These are phyloP conservation scores for Holothuria glaberrima DNA, from an alignment of 35 echinoderm and acorn worm genomes.

Conservation along the genomic window DNA sequence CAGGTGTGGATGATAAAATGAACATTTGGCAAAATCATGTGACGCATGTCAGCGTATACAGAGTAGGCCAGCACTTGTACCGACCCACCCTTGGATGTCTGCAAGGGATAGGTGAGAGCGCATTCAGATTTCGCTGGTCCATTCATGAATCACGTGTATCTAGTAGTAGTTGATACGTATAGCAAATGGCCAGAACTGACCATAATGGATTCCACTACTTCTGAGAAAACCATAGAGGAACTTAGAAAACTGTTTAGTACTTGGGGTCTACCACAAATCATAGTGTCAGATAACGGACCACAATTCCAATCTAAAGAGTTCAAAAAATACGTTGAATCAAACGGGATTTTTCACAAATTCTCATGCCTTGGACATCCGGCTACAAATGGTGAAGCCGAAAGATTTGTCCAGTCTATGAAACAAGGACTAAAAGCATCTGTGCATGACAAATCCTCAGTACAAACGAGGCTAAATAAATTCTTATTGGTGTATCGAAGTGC, in stretches of 20 bases:
- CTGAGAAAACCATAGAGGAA: constrained; percentile 52
- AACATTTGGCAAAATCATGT: constrained; percentile 46
- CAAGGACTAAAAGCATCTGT: not conserved
- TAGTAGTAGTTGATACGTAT: constrained; percentile 44
- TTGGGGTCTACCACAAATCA: constrained; percentile 65
- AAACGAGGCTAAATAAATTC: too few species aligned
- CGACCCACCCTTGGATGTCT: constrained; percentile 57
- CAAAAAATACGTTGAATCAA: constrained; percentile 28
- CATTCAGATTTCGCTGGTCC: constrained; percentile 70
- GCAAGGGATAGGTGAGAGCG: constrained; percentile 47
- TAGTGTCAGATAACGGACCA: constrained; percentile 85
- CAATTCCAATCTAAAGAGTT: constrained; percentile 65
- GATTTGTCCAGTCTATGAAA: constrained; percentile 41
- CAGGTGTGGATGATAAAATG: constrained; percentile 68
- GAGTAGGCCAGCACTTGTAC: constrained; percentile 53
- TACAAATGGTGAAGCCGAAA: constrained; percentile 56
- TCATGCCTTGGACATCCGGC: constrained; percentile 66
- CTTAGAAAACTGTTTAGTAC: constrained; percentile 55
- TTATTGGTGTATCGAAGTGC: too few species aligned
- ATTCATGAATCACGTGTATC: constrained; percentile 43
- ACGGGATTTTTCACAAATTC: constrained; percentile 60
- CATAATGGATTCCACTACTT: constrained; percentile 59
- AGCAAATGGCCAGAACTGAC: constrained; percentile 65
- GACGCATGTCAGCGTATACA: constrained; percentile 17
- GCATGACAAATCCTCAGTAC: too few species aligned